Percentiles rank a stretch among this genome's conserved stretches.
Evolutionary conservation across 2,797 vertebrate genomes (phyloP).

Genomic region (Coilia nasus): DNA sequence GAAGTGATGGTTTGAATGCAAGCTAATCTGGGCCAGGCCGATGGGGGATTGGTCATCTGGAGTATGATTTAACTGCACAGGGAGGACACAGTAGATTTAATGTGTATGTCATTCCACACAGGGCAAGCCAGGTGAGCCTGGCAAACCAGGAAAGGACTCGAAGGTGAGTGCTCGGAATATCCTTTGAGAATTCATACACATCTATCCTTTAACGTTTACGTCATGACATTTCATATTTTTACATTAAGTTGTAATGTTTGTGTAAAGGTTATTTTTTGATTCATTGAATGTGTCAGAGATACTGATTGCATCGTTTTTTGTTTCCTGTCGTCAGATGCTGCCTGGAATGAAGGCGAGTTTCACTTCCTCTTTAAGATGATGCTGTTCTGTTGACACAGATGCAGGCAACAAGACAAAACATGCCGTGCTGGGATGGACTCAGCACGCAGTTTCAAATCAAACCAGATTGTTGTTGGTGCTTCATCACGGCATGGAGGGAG

Average conservation of each 20-base stretch:
- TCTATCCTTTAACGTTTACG: no score
- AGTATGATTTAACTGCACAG: no score
- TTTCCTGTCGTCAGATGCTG: conserved; percentile 69
- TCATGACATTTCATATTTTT: no score
- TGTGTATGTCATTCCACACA: conserved; percentile 44
- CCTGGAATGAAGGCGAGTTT: conserved; percentile 76
- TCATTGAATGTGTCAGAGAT: conserved; percentile 12
- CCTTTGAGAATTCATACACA: no score
- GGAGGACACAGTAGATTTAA: no score
- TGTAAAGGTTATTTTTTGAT: not conserved
- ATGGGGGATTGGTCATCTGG: no score
- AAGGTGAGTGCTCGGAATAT: conserved; percentile 70
- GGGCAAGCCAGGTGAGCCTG: conserved; percentile 86
- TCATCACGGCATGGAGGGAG: not conserved
- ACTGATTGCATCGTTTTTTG: conserved; percentile 36
- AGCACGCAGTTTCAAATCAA: not conserved
- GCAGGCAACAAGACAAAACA: not conserved
- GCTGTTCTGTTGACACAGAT: not conserved
- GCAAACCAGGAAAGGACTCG: conserved; percentile 85
- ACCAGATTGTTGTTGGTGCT: not conserved
- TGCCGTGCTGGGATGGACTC: not conserved
- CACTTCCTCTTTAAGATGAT: not conserved
- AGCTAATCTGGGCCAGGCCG: no score
- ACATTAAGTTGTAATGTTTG: not conserved
- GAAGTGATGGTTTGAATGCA: no score